Base-by-base conservation (phyloP, 2,113 vertebrate genomes). In the Eulacestoma nigropectus region DNA sequence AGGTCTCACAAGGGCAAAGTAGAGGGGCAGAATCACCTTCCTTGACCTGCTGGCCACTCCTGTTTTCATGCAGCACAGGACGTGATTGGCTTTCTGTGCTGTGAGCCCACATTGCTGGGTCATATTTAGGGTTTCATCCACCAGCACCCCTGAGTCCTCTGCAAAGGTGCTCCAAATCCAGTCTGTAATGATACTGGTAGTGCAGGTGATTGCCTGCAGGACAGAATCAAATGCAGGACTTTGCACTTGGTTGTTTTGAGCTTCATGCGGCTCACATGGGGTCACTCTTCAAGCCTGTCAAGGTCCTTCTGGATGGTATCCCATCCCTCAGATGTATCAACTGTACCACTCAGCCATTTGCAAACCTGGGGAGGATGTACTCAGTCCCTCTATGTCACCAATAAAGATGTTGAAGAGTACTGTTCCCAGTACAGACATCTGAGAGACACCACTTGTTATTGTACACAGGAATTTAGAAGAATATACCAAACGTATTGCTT, bases 1-100 rank as follows among this genome's bases (percentile, higher is more conserved):
- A 17, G 5, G 44, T 41, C 13, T 84, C 46, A 47, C 8, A 16
- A 9, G 5, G 8, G 16, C 0, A 2, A 17, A 39, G 27, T 4
- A 60, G 13, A 67, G 25, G 6, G 21, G 12, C 2, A 90, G 12
- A 60, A 55, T 60, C 5, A 41, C 19, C 9, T 72, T 16, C 29
- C 16, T 76, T 1, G 0, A 23, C 10, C 25, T 53, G 7, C 30
- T 76, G 47, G 6, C 4, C 21, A 30, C 1, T 5, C 1, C 15
- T 42, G 13, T 62, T 83, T 53, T 53, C 8, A 55, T 18, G 22
- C 9, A 69, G 32, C 8, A 20, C 10, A 78, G 46, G 27, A 39
- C 49, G 17, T 0, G 0, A 6, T 10, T 52, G 7, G 6, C 4
- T 32, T 75, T 46, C 52, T 79, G 37, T 13, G 16, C 13, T 68